Base-by-base conservation (phyloP, 2,888 invertebrate species). In the Melanostoma mellinum region DNA sequence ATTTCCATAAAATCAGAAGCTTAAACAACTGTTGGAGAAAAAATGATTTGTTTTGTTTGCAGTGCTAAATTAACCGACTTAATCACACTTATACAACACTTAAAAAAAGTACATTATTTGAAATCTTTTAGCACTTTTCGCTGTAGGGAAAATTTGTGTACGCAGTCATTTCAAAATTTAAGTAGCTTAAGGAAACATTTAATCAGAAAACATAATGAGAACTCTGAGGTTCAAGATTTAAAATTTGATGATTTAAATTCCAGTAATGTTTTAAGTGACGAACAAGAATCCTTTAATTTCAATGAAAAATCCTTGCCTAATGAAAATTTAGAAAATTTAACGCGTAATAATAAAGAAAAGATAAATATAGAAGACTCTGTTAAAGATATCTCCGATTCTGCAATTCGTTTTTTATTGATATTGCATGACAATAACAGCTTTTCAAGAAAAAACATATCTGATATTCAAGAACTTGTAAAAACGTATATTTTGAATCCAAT, bases 351-450 rank as follows among this genome's bases (percentile, higher is more conserved):
- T 36, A 50, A 50, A 30, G 50, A 50, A 50, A 50, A 30, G 32
- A 50, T 50, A 30, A 50, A 50, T 50, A 6, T 50, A 50, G 50
- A 50, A 50, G 50, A 50, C 50, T 32, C 30, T 50, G 30, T 50
- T 6, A 50, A 50, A 32, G 50, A 30, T 50, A 32, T 50, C 32
- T 50, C 20, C 50, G 30, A 50, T 30, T 50, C 32, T 32, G 50
- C 50, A 50, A 50, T 50, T 50, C 50, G 50, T 20, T 50, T 50
- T 50, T 20, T 50, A 20, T 30, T 50, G 50, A 50, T 2, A 50
- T 50, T 50, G 50, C 50, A 50, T 50, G 50, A 50, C 50, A 50
- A 50, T 50, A 50, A 50, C 50, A 50, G 50, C 50, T 50, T 50
- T 50, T 50, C 50, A 50, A 50, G 50, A 50, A 50, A 50, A 50